A percentile compares a stretch with the other conserved stretches of the same genome.
Evolutionary conservation across 2,888 invertebrate species (phyloP).

Genomic region (Phymatocera aterrima): DNA sequence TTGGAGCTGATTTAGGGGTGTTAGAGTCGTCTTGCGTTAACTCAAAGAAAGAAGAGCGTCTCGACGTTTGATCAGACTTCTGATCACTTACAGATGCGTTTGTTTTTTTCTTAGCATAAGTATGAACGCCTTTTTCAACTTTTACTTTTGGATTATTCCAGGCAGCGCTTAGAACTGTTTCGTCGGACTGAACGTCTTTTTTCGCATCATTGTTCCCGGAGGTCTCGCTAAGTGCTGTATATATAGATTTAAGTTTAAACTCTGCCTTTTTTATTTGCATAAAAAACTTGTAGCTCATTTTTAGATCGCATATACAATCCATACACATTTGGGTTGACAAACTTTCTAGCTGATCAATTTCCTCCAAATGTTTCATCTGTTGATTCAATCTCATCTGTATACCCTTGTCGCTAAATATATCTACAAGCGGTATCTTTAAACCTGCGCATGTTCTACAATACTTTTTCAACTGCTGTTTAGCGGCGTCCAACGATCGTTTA

Average conservation of each 20-base stretch:
- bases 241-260: slow-evolving; percentile 67
- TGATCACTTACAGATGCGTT: background rate
- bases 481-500: slow-evolving; percentile 46
- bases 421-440: slow-evolving; percentile 69
- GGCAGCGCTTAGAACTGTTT: background rate
- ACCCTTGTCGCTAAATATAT: slow-evolving; percentile 71
- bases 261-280: slow-evolving; percentile 73
- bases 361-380: slow-evolving; percentile 70
- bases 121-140: slow-evolving; percentile 27
- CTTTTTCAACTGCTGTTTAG: slow-evolving; percentile 64
- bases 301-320: slow-evolving; percentile 72
- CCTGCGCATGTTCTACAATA: slow-evolving; percentile 72
- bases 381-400: slow-evolving; percentile 69
- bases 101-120: slow-evolving; percentile 26
- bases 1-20: background rate
- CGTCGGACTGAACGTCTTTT: background rate
- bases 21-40: background rate
- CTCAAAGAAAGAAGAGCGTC: background rate
- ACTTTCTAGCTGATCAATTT: slow-evolving; percentile 65
- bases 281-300: slow-evolving; percentile 73
- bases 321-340: slow-evolving; percentile 72
- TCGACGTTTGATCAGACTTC: background rate
- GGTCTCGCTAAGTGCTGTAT: slow-evolving; percentile 55
- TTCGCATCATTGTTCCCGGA: background rate
- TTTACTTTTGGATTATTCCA: slow-evolving; percentile 27